Evolutionary conservation across 2,113 vertebrate genomes (phyloP), one percentile per base, ranked within the genome.

Genomic region (Corvus hawaiiensis): DNA sequence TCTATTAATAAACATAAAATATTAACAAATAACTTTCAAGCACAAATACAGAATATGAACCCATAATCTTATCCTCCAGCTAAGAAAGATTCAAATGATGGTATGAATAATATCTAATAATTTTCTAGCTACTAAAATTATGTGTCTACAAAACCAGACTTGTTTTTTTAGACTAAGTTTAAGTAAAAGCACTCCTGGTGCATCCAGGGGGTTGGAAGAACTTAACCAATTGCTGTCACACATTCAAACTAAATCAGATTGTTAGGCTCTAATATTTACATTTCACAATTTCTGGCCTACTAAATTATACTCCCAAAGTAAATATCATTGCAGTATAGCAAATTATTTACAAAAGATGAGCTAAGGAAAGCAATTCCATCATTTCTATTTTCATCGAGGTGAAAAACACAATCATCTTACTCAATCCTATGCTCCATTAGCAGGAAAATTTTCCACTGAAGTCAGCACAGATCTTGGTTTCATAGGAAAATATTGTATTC

Each of bases 401-500:
- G 73, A 76, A 85, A 96, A 94, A 12, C 6, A 39, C 18, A 77
- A 32, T 76, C 71, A 85, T 14, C 10, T 63, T 86, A 49, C 11
- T 92, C 33, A 94, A 62, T 87, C 69, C 41, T 75, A 66, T 32
- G 58, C 41, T 79, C 32, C 46, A 73, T 76, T 61, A 91, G 66
- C 28, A 94, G 62, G 32, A 83, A 90, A 66, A 73, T 58, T 91
- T 93, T 89, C 94, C 69, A 62, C 6, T 93, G n/a, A 93, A 84
- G 54, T 73, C 71, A 76, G n/a, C 5, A 3, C 37, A 49, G 61
- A 61, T 66, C 58, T 73, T 69, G 27, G 28, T 79, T 95, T 92
- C 27, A 35, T 16, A 83, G 48, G 66, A 72, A 74, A 87, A 78
- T 64, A 49, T 6, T 51, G 15, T 44, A 24, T 62, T 87, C 28